Conservation (phyloP, 1,140 invertebrate species). For the Bicyclus anynana region DNA sequence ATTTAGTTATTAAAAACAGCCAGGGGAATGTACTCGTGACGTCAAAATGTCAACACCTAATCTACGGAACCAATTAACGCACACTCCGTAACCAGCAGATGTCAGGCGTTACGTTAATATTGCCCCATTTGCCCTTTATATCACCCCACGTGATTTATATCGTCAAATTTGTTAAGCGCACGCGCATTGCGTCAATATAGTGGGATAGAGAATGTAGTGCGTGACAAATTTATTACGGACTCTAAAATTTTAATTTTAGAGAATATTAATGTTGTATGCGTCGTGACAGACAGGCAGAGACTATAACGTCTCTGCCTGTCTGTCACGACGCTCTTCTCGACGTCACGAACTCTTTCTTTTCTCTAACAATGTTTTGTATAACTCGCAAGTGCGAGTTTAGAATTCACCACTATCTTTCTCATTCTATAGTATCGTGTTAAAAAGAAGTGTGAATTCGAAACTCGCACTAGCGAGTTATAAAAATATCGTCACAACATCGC, state of each 20-base stretch:
- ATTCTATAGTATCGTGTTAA: too few relatives aligned
- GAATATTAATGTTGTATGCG: not conserved
- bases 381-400: too few relatives aligned
- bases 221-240: not conserved
- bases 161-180: conserved; percentile 32
- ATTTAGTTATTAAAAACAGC: conserved; percentile 11
- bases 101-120: conserved; percentile 36
- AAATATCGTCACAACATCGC: too few relatives aligned
- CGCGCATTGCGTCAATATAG: conserved; percentile 19
- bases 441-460: too few relatives aligned
- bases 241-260: not conserved
- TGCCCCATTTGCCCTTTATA: conserved; percentile 41
- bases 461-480: too few relatives aligned
- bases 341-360: too few relatives aligned
- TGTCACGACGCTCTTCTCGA: too few relatives aligned
- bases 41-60: conserved; percentile 40
- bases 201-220: not conserved
- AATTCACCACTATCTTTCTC: too few relatives aligned
- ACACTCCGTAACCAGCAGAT: conserved; percentile 42
- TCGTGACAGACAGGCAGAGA: too few relatives aligned
- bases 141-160: conserved; percentile 48
- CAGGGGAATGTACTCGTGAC: conserved; percentile 3
- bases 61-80: conserved; percentile 35
- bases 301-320: too few relatives aligned
- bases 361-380: too few relatives aligned